A percentile compares a stretch with the other conserved stretches of the same genome.
Evolutionary conservation across 1,140 invertebrate species (phyloP).

Genomic region (Lordiphosa stackelbergi): DNA sequence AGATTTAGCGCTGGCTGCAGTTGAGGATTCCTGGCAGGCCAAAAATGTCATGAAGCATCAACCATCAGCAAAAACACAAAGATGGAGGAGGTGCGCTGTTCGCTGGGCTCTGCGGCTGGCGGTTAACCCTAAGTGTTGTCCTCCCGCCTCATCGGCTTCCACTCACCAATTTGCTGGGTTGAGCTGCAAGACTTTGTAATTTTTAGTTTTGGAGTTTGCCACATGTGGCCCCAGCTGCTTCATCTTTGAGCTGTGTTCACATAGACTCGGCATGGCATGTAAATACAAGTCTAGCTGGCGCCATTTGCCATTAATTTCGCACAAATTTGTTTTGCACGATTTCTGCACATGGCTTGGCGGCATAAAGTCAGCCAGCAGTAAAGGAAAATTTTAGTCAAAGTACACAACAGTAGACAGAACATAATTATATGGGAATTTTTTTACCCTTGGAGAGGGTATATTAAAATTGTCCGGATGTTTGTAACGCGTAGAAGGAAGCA

Average conservation of each 20-base stretch:
- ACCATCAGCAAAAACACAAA: constrained; percentile 19
- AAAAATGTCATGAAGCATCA: constrained; percentile 47
- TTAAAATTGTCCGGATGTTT: too few species aligned
- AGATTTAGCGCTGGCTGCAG: constrained; percentile 21
- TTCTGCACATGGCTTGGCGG: constrained; percentile 18
- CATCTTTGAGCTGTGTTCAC: constrained; percentile 21
- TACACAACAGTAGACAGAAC: too few species aligned
- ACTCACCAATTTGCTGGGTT: constrained; percentile 33
- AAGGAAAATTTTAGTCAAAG: constrained; percentile 32
- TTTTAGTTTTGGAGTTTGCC: constrained; percentile 27
- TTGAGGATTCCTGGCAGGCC: constrained; percentile 30
- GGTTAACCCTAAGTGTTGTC: constrained; percentile 73
- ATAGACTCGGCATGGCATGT: constrained; percentile 10
- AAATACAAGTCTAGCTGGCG: constrained; percentile 36
- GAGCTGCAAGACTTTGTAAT: constrained; percentile 56
- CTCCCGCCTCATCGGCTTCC: constrained; percentile 1
- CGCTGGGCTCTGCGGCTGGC: constrained; percentile 36
- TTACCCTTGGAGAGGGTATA: too few species aligned
- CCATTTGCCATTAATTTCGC: constrained; percentile 31
- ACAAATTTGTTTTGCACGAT: constrained; percentile 12
- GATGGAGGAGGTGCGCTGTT: constrained; percentile 8
- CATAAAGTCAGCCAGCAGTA: constrained; percentile 31
- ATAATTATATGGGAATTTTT: too few species aligned
- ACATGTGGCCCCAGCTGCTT: constrained; percentile 18
- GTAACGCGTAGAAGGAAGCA: too few species aligned